These are phyloP conservation scores for Shargacucullia verbasci DNA, from an alignment of 2,888 invertebrate genomes.

Conservation along the genomic window DNA sequence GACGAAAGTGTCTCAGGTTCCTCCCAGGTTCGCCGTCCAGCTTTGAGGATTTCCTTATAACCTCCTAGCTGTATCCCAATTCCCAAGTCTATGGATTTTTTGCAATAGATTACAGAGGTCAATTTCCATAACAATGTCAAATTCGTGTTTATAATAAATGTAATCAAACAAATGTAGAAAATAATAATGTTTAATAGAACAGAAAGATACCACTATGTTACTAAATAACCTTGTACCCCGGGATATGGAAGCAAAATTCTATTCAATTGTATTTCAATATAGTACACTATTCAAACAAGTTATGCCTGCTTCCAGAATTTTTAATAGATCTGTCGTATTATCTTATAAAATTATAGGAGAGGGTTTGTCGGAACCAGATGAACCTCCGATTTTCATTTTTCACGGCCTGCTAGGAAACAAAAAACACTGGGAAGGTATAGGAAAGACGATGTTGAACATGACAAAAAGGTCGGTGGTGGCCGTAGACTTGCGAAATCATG, in stretches of 20 bases:
- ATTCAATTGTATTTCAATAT: constrained; percentile 17
- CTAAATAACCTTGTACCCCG: neutral
- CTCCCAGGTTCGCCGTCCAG: too few relatives aligned
- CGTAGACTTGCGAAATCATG: constrained; percentile 98
- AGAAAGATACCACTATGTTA: neutral
- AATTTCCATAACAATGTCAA: constrained; percentile 10
- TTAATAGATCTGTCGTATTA: constrained; percentile 64
- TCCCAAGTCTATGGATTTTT: too few relatives aligned
- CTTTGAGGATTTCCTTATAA: neutral
- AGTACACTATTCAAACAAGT: constrained; percentile 27
- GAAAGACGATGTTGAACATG: constrained; percentile 91
- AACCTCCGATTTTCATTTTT: constrained; percentile 86
- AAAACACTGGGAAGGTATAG: constrained; percentile 95
- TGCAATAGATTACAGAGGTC: neutral
- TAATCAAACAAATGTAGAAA: constrained; percentile 2
- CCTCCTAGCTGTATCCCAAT: too few relatives aligned
- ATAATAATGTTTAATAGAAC: neutral
- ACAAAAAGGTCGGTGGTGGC: constrained; percentile 93
- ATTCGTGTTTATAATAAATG: constrained; percentile 7
- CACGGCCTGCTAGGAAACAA: constrained; percentile 97
- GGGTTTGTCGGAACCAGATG: constrained; percentile 53
- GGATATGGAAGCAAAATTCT: constrained; percentile 33
- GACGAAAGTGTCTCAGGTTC: too few relatives aligned
- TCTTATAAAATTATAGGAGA: constrained; percentile 77
- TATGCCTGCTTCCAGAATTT: constrained; percentile 20